A percentile compares a stretch with the other conserved stretches of the same genome.
Evolutionary conservation across 2,113 vertebrate species (phyloP).

Genomic region (Lutjanus erythropterus): DNA sequence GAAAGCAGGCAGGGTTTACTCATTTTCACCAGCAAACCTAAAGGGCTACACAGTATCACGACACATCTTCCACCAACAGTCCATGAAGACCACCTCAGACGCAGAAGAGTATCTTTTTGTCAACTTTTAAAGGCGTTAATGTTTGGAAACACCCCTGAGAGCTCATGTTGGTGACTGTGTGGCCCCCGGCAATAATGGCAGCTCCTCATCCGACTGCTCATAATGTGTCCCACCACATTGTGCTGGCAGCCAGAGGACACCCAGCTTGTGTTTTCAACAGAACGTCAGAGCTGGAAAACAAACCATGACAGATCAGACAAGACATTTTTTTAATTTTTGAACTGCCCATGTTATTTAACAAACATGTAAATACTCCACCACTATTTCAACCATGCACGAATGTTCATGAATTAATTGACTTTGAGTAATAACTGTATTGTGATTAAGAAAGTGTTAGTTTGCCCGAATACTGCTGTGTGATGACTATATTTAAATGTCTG

Average conservation of each 20-base stretch:
- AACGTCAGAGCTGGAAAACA: conserved; percentile 4
- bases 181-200: conserved; percentile 58
- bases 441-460: conserved; percentile 67
- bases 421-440: conserved; percentile 64
- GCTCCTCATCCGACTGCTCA: conserved; percentile 40
- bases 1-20: conserved; percentile 29
- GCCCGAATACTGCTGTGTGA: conserved; percentile 69
- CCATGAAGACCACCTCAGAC: neutral
- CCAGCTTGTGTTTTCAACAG: conserved; percentile 5
- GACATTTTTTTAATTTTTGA: neutral
- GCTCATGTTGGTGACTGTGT: conserved; percentile 40
- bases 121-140: neutral
- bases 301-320: neutral
- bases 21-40: conserved; percentile 75
- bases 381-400: conserved; percentile 70
- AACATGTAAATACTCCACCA: conserved; percentile 65
- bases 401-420: conserved; percentile 59
- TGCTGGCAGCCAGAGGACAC: conserved; percentile 2
- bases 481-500: conserved; percentile 58
- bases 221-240: neutral
- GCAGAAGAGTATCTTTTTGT: neutral
- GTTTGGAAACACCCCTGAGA: neutral
- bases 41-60: conserved; percentile 69
- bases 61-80: neutral
- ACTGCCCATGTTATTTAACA: conserved; percentile 36